Base-by-base conservation (phyloP, 2,113 vertebrate genomes). In the Halcyon malimbica region DNA sequence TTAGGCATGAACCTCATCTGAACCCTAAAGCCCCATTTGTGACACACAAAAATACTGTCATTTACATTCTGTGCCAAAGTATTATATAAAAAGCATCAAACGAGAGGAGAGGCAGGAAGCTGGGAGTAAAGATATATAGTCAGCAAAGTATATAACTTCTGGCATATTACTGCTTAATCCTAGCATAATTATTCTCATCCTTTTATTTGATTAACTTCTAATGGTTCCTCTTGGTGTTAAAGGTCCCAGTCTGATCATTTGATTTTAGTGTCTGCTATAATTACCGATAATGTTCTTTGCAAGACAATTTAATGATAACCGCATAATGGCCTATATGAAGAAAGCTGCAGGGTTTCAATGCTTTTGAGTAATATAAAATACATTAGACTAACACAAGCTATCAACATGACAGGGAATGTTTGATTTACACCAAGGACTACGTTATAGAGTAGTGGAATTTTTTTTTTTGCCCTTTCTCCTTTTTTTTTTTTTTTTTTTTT, bases 121-220 rank as follows among this genome's bases (percentile, higher is more conserved):
- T 80, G 96, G 87, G 95, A 97, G 97, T 98, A 98, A 98, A 98
- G 98, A 98, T 98, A 98, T 98, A 98, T 98, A 98, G 97, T 97
- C 97, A 98, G 98, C 96, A 97, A 98, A 98, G 97, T 98, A 94
- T 98, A 98, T 98, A 98, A 98, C 98, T 98, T 98, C 98, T 98
- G 98, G 98, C 98, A 97, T 98, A 98, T 98, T 98, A 98, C 98
- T 98, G 98, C 98, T 98, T 98, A 98, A 98, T 98, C 98, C 98
- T 98, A 94, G 98, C 99, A 98, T 99, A 99, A 99, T 99, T 99
- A 99, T 99, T 99, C 98, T 98, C 98, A 99, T 99, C 99, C 99
- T 99, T 99, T 99, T 99, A 99, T 99, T 99, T 99, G 99, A 99
- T 99, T 99, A 99, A 99, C 99, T 99, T 99, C 98, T 99, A 99